Evolutionary conservation across 2,797 vertebrate genomes (phyloP).

Genomic region (Gymnothorax reevesii): DNA sequence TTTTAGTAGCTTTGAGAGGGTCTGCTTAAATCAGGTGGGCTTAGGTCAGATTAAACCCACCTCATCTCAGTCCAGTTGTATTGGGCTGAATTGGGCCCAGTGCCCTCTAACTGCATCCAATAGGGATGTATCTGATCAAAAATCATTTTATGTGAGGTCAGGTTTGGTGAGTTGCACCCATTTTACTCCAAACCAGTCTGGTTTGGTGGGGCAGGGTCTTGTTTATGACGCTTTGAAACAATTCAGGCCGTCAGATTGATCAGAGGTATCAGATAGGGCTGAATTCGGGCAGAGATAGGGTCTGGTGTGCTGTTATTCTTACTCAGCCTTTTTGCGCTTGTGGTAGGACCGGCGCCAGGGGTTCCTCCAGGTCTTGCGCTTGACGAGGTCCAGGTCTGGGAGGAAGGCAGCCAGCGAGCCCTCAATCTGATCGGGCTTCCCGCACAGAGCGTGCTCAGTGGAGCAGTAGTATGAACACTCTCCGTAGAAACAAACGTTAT

Average conservation of each 20-base stretch:
- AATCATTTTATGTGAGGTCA: not conserved
- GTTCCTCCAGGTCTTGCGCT: constrained; percentile 97
- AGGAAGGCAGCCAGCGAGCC: constrained; percentile 94
- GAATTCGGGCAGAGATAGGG: not conserved
- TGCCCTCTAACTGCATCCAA: not conserved
- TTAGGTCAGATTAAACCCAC: not conserved
- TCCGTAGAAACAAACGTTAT: constrained; percentile 97
- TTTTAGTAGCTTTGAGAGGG: not conserved
- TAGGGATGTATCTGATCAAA: not conserved
- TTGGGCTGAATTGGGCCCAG: not conserved
- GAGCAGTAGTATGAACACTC: constrained; percentile 99
- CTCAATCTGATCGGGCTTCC: constrained; percentile 93
- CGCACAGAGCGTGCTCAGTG: constrained; percentile 93
- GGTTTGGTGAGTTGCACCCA: not conserved
- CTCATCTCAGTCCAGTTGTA: not conserved
- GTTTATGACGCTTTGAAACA: too few species aligned
- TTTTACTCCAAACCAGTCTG: not conserved
- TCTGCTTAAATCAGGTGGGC: not conserved
- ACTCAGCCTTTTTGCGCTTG: constrained; percentile 63
- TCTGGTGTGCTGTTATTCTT: constrained; percentile 13
- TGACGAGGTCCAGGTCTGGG: constrained; percentile 90
- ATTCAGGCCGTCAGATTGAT: too few species aligned
- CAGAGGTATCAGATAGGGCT: not conserved
- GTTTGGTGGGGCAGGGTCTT: not conserved
- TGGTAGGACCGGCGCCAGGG: constrained; percentile 95